phyloP scores from a whole-genome alignment of 2,888 invertebrate species.

The Ectemnius lituratus region DNA sequence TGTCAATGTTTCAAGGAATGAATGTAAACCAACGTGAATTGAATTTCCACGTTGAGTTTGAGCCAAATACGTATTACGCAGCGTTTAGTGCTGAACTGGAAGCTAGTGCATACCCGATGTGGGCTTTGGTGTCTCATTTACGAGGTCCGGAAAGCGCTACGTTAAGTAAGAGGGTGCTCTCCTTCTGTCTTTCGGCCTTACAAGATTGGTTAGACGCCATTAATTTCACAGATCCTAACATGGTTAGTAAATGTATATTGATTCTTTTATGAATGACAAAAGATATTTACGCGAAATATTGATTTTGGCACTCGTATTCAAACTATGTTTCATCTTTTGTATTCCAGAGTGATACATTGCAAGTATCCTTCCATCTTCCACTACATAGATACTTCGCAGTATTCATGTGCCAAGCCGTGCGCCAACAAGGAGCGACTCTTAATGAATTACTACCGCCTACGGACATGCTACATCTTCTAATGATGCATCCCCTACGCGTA shows the following conservation, averaged over 20 bases:
- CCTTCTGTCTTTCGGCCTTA: slow-evolving; percentile 87
- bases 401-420: slow-evolving; percentile 91
- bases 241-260: slow-evolving; percentile 78
- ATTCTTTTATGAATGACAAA: background rate
- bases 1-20: slow-evolving; percentile 98
- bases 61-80: slow-evolving; percentile 97
- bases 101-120: slow-evolving; percentile 98
- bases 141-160: slow-evolving; percentile 86
- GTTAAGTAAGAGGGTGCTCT: slow-evolving; percentile 87
- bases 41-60: slow-evolving; percentile 95
- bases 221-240: slow-evolving; percentile 84
- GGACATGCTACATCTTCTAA: slow-evolving; percentile 88
- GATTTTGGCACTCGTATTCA: background rate
- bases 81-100: slow-evolving; percentile 98
- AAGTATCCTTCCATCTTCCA: slow-evolving; percentile 97
- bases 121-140: slow-evolving; percentile 95
- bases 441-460: slow-evolving; percentile 89
- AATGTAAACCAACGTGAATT: slow-evolving; percentile 96
- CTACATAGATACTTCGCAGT: slow-evolving; percentile 96
- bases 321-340: too few species aligned
- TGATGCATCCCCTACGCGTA: slow-evolving; percentile 94
- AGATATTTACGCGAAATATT: background rate
- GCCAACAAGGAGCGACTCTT: slow-evolving; percentile 87
- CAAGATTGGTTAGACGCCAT: slow-evolving; percentile 94
- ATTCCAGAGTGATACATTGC: slow-evolving; percentile 85